Evolutionary conservation across 2,888 invertebrate species (phyloP), one percentile per base, ranked within the genome.

Genomic region (Drosophila rellima): DNA sequence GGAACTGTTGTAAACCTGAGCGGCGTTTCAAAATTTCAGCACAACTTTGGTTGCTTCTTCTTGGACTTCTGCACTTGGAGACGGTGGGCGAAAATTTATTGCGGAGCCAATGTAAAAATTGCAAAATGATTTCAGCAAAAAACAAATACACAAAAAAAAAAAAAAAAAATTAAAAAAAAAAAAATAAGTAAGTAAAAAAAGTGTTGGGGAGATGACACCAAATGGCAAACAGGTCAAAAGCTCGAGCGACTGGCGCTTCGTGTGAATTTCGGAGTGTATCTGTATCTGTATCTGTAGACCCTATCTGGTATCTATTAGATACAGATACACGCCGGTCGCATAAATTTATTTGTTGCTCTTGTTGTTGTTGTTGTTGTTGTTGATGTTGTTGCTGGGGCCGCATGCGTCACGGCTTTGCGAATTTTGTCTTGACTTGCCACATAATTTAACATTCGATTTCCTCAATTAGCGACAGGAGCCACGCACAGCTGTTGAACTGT

Each of bases 371-470:
- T 11, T 64, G 52, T 47, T 57, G 70, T 20, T 1, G 26, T n/a
- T n/a, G 11, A 10, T 18, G 26, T 20, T 47, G n/a, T 10, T 65
- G 52, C 44, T 57, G 70, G 47, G 40, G 70, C 31, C 40, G 54
- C 70, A 70, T 84, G 85, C 84, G 85, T 84, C 82, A 78, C 71
- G 70, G 64, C 52, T 66, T 47, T 51, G 48, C 56, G 48, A 59
- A 61, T 63, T 55, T 70, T 59, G 39, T 18, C 33, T 20, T 39
- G 15, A 10, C 50, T 59, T 42, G 72, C 64, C 83, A 87, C 89
- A 85, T 85, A 81, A 85, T 79, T 85, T 89, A 79, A 79, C 85
- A 89, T 85, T 85, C 84, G 85, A 89, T 89, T 85, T 85, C 89
- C 84, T 89, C 89, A 79, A 85, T 89, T 85, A 86, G 88, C 80